Evolutionary conservation across 2,888 invertebrate species (phyloP).

Genomic region (Platycheirus albimanus): DNA sequence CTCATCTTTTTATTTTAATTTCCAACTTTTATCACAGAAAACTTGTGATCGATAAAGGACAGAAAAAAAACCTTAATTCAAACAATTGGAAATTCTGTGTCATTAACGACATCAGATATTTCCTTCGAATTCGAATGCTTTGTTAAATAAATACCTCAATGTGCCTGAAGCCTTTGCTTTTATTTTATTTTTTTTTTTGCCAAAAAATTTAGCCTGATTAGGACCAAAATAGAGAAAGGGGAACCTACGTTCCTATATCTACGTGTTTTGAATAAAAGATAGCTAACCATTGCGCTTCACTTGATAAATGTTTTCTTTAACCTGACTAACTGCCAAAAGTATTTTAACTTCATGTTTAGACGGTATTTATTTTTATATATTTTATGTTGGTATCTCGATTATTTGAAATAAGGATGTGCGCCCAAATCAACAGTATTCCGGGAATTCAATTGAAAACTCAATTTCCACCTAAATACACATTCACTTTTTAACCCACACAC

Average conservation of each 20-base stretch:
- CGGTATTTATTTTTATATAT: not conserved
- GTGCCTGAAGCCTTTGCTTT: slow-evolving; percentile 34
- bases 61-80: not conserved
- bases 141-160: slow-evolving; percentile 44
- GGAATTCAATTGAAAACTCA: slow-evolving; percentile 71
- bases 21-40: too few species aligned
- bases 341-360: slow-evolving; percentile 3
- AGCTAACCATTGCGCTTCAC: slow-evolving; percentile 61
- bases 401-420: slow-evolving; percentile 58
- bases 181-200: too few species aligned
- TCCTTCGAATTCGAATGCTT: not conserved
- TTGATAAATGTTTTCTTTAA: slow-evolving; percentile 40
- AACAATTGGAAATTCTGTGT: slow-evolving; percentile 1
- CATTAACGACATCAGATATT: slow-evolving; percentile 21
- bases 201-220: slow-evolving; percentile 45
- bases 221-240: slow-evolving; percentile 28
- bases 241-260: slow-evolving; percentile 12
- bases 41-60: not conserved
- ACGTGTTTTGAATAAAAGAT: slow-evolving; percentile 69
- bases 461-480: slow-evolving; percentile 72
- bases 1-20: too few species aligned
- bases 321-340: slow-evolving; percentile 5
- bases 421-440: slow-evolving; percentile 65
- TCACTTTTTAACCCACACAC: slow-evolving; percentile 58
- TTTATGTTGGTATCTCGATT: slow-evolving; percentile 28